Evolutionary conservation across 2,888 invertebrate genomes (phyloP).

Genomic region (Xanthostigma xanthostigma): DNA sequence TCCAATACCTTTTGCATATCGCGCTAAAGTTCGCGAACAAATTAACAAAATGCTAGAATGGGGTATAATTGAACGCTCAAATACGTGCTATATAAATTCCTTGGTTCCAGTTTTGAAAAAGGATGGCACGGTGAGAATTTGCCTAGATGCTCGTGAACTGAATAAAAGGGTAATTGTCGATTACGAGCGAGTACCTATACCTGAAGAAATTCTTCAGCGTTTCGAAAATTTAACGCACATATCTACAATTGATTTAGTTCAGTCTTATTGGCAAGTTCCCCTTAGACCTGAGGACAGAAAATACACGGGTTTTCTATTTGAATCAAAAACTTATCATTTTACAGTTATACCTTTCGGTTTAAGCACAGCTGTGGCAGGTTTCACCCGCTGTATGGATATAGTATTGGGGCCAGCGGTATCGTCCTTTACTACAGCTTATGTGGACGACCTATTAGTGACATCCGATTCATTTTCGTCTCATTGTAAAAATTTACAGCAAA

Average conservation of each 20-base stretch:
- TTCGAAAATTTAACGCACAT: neutral
- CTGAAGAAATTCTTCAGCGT: neutral
- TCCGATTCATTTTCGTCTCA: neutral
- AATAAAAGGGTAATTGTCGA: conserved; percentile 1
- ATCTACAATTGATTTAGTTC: conserved; percentile 2
- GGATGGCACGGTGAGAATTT: conserved; percentile 2
- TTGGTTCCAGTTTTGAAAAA: conserved; percentile 2
- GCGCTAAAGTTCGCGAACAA: too few species aligned
- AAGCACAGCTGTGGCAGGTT: conserved; percentile 3
- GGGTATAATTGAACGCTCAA: conserved; percentile 1
- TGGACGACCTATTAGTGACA: neutral
- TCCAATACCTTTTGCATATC: too few species aligned
- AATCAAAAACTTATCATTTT: conserved; percentile 2
- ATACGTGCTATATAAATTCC: conserved; percentile 3
- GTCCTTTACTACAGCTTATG: neutral
- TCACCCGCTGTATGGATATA: neutral
- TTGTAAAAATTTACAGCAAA: neutral
- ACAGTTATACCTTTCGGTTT: conserved; percentile 4
- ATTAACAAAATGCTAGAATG: neutral
- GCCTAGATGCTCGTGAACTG: conserved; percentile 5
- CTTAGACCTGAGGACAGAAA: neutral
- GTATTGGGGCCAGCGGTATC: neutral
- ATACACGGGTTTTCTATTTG: conserved; percentile 3
- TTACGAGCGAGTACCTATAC: neutral
- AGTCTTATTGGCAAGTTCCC: conserved; percentile 3